Percentiles rank a stretch among this genome's conserved stretches.
Conservation (phyloP, 2,113 vertebrate genomes). For the Nanorana parkeri region DNA sequence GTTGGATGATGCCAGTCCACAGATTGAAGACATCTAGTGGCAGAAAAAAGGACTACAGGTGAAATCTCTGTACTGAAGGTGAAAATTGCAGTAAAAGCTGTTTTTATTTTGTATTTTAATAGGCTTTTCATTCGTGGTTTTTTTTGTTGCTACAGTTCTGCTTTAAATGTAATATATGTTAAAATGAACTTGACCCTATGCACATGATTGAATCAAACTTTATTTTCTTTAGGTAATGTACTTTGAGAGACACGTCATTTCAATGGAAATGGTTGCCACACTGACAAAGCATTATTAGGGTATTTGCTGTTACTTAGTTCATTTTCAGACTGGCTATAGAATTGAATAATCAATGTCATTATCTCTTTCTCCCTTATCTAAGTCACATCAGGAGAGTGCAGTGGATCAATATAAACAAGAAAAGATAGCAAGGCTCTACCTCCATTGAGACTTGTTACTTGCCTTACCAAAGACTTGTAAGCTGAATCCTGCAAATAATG, state of each 20-base stretch:
- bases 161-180: too few relatives aligned
- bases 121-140: too few relatives aligned
- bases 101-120: too few relatives aligned
- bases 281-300: conserved; percentile 9
- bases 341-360: conserved; percentile 86
- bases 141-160: too few relatives aligned
- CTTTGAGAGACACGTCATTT: not conserved
- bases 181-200: too few relatives aligned
- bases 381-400: conserved; percentile 76
- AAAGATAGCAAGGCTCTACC: conserved; percentile 66
- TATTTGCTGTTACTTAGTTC: conserved; percentile 15
- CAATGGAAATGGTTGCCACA: not conserved
- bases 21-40: too few relatives aligned
- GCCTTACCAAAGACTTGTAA: conserved; percentile 66
- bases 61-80: too few relatives aligned
- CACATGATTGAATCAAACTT: too few relatives aligned
- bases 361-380: conserved; percentile 81
- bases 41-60: too few relatives aligned
- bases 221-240: not conserved
- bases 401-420: conserved; percentile 80
- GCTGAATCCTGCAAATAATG: conserved; percentile 70
- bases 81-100: too few relatives aligned
- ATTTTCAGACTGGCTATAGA: conserved; percentile 71
- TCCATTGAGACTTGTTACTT: conserved; percentile 80
- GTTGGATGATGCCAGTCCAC: too few relatives aligned